phyloP scores from a whole-genome alignment of 2,113 vertebrate species.

The Sebastes schlegelii region DNA sequence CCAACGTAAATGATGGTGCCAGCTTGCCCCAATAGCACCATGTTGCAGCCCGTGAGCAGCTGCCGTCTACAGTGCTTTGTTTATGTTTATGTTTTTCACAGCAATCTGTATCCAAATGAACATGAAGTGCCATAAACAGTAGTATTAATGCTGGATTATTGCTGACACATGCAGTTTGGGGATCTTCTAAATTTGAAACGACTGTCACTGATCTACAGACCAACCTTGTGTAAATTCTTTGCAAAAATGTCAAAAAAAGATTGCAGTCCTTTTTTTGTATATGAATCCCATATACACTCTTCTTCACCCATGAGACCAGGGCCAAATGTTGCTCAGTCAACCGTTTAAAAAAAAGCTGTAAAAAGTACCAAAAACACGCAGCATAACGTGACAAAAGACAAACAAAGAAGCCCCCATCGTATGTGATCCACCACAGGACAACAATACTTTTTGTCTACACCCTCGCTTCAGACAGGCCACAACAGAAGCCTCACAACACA shows the following conservation, averaged over 20 bases:
- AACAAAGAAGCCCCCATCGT: constrained; percentile 46
- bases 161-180: neutral
- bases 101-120: neutral
- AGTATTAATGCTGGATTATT: neutral
- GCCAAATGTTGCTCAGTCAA: constrained; percentile 10
- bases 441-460: constrained; percentile 51
- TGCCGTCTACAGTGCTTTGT: neutral
- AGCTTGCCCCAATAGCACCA: too few relatives aligned
- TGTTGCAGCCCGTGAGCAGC: too few relatives aligned
- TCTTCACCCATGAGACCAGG: neutral
- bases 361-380: constrained; percentile 44
- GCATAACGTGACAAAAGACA: constrained; percentile 46
- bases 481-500: constrained; percentile 52
- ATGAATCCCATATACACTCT: neutral
- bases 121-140: neutral
- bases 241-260: neutral
- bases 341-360: constrained; percentile 39
- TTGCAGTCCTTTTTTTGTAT: neutral
- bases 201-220: neutral
- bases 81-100: neutral
- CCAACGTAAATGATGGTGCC: too few relatives aligned
- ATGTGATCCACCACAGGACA: constrained; percentile 45
- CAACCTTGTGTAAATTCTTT: neutral
- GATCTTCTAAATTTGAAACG: neutral
- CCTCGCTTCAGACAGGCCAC: constrained; percentile 57